Conservation (phyloP, 2,888 invertebrate genomes). For the Spisula subtruncata region DNA sequence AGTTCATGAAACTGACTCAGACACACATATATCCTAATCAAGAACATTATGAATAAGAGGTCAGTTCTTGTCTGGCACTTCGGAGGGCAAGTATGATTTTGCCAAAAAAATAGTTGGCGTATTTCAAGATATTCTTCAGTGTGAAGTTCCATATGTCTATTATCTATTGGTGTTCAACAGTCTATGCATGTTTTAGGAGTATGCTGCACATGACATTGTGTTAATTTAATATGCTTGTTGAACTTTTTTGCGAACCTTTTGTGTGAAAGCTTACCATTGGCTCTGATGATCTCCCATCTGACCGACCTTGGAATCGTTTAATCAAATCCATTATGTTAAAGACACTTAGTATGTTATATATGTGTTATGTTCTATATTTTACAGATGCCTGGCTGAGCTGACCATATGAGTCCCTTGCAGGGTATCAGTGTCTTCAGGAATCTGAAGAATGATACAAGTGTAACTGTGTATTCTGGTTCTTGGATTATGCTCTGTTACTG, state of each 20-base stretch:
- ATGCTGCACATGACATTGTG: too few species aligned
- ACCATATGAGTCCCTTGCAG: conserved; percentile 63
- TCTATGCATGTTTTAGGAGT: too few species aligned
- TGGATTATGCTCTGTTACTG: conserved; percentile 65
- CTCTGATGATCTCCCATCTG: too few species aligned
- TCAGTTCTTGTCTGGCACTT: conserved; percentile 1
- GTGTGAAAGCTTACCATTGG: too few species aligned
- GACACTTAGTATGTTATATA: not conserved
- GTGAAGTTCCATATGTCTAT: not conserved
- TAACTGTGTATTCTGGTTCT: conserved; percentile 65
- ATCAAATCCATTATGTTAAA: too few species aligned
- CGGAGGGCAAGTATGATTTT: not conserved
- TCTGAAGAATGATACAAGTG: conserved; percentile 70
- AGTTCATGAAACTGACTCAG: not conserved
- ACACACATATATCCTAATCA: not conserved
- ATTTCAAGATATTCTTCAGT: not conserved
- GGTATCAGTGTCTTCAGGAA: conserved; percentile 63
- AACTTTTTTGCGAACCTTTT: too few species aligned
- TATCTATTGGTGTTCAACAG: not conserved
- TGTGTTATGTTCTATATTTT: conserved; percentile 36
- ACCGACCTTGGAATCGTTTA: too few species aligned
- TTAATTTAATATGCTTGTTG: too few species aligned
- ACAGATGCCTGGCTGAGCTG: conserved; percentile 68
- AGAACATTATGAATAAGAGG: conserved; percentile 13
- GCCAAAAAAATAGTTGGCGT: not conserved